These are phyloP conservation scores for Limnephilus lunatus DNA, from an alignment of 2,888 invertebrate species.

Conservation along the genomic window DNA sequence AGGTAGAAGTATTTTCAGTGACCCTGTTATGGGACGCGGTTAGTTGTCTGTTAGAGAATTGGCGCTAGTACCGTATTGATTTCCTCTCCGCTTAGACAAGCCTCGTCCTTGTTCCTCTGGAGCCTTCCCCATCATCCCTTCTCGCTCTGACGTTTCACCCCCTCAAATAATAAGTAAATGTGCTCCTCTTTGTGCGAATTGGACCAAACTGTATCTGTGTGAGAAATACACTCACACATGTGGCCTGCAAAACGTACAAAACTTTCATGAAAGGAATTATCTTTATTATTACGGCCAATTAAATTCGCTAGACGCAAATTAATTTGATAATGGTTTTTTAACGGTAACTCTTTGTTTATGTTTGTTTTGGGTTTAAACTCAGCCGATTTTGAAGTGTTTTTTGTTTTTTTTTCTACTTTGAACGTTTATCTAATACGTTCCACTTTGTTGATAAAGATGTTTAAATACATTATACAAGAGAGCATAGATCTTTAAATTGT, in stretches of 20 bases:
- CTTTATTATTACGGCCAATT: slow-evolving; percentile 5
- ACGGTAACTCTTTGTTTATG: background rate
- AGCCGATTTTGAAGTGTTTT: background rate
- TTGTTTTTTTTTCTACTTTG: background rate
- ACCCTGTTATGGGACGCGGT: slow-evolving; percentile 48
- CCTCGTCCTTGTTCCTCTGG: slow-evolving; percentile 34
- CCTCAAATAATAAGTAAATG: slow-evolving; percentile 20
- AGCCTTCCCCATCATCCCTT: background rate
- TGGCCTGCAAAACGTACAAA: background rate
- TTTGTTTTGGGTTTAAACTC: background rate
- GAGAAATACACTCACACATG: background rate
- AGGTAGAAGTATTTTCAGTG: background rate
- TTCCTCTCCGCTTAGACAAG: slow-evolving; percentile 59
- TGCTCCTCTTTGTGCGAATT: slow-evolving; percentile 34
- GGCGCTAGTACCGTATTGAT: slow-evolving; percentile 60
- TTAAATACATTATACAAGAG: background rate
- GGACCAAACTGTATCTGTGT: slow-evolving; percentile 28
- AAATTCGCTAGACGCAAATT: slow-evolving; percentile 12
- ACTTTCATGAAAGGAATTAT: slow-evolving; percentile 31
- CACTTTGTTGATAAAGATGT: background rate
- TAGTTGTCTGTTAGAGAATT: slow-evolving; percentile 53
- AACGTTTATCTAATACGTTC: background rate
- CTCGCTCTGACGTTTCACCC: background rate
- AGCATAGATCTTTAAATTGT: background rate
- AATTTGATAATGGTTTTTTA: background rate